Conservation (phyloP, 2,888 invertebrate species). For the Rutpela maculata region DNA sequence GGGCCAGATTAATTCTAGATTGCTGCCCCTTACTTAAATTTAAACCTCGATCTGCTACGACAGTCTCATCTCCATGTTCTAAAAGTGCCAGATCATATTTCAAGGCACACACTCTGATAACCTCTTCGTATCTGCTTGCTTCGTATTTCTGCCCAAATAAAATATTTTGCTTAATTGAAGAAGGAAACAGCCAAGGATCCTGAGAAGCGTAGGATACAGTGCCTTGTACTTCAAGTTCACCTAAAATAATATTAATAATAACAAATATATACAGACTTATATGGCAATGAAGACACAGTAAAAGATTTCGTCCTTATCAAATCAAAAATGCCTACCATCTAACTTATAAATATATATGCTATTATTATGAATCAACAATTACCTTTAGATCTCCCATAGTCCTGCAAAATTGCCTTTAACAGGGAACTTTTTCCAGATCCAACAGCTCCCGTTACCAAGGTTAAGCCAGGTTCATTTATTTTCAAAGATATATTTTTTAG, state of each 20-base stretch:
- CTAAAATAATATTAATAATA: slow-evolving; percentile 35
- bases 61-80: slow-evolving; percentile 83
- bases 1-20: slow-evolving; percentile 85
- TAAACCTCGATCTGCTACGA: slow-evolving; percentile 87
- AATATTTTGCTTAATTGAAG: slow-evolving; percentile 84
- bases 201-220: slow-evolving; percentile 76
- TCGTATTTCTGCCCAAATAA: slow-evolving; percentile 81
- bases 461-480: slow-evolving; percentile 70
- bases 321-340: no score
- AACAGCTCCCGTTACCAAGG: slow-evolving; percentile 79
- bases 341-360: background rate
- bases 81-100: slow-evolving; percentile 82
- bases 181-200: slow-evolving; percentile 78
- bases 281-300: no score
- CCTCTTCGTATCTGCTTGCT: slow-evolving; percentile 76
- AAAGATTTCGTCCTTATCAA: no score
- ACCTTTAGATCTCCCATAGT: slow-evolving; percentile 70
- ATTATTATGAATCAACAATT: background rate
- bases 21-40: slow-evolving; percentile 88
- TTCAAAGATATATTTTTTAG: slow-evolving; percentile 71
- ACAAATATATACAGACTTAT: no score
- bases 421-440: slow-evolving; percentile 79
- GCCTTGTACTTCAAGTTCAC: slow-evolving; percentile 71
- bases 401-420: slow-evolving; percentile 70
- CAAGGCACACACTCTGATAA: slow-evolving; percentile 80